Base-by-base conservation (phyloP, 2,113 vertebrate species). In the Zosterops hypoxanthus region DNA sequence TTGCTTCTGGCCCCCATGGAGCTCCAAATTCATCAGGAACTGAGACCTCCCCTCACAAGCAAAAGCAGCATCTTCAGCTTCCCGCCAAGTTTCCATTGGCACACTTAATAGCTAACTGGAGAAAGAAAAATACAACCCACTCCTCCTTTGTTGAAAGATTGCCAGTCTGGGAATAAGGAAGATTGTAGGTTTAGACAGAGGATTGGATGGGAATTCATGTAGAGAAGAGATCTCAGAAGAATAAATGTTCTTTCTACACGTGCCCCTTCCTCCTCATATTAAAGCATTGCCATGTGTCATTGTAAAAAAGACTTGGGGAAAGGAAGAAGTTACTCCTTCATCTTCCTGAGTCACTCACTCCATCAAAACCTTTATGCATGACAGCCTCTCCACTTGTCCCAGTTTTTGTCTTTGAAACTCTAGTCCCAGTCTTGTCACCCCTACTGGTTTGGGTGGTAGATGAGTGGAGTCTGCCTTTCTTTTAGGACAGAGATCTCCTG, bases 41-140 rank as follows among this genome's bases (percentile, higher is more conserved):
- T 5, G 42, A 94, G 75, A 86, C 60, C 63, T 86, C 50, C 55
- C 31, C 71, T 46, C 82, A 83, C 59, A 73, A 66, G 59, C 88
- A 92, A 93, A 70, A 69, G 88, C 76, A 88, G 36, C 71, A 80
- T 83, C 80, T 86, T 90, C 91, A 95, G 82, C 80, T 86, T 81
- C 64, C 72, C 56, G 68, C 96, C 95, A 96, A 97, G 96, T 97
- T 97, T 97, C 96, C 96, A 95, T 12, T 95, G 90, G 95, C 76
- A 94, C 80, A 63, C 24, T 96, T 93, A 96, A 93, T 78, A 96
- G 79, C 92, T 94, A 81, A 68, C 80, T 53, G 68, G 83, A 91
- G 91, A 96, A 97, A 96, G 86, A 90, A 96, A 96, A 96, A 95
- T 93, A 95, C 80, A 95, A 93, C 44, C 80, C 90, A 88, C 52